Evolutionary conservation across 2,113 vertebrate genomes (phyloP), one percentile per base, ranked within the genome.

Genomic region (Semicossyphus pulcher): DNA sequence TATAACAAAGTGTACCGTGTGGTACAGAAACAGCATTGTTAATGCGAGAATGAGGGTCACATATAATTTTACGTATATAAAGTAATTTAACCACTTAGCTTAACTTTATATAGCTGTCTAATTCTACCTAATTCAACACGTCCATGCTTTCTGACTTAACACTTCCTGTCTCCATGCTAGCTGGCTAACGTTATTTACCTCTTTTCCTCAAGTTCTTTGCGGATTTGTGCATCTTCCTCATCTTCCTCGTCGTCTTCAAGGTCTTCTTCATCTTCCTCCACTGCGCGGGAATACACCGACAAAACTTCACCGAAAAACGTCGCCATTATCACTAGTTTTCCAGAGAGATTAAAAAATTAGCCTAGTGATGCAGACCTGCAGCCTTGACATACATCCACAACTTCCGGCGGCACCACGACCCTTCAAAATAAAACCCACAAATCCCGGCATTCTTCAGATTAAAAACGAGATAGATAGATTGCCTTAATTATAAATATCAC

Each of bases 231-330:
- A 62, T 94, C 93, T 82, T 94, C 94, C 10, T 81, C 76, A 62
- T 94, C 93, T 82, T 94, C 94, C 10, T 94, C 93, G 31, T 92
- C 83, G 68, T 90, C 90, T 0, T 89, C 90, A 1, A 80, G 11
- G 1, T 92, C 91, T 2, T 94, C 91, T 0, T 94, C 92, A 0
- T 93, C 93, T 20, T 94, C 94, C 0, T 94, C 93, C 39, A 94
- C 92, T 4, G 94, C 94, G 53, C 94, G 87, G 10, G 94, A 94
- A 25, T 83, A 93, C 7, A 90, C 90, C 0, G 94, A 93, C 61
- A 94, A 32, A 28, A 94, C 92, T 16, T 94, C 94, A 0, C 94
- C 94, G 26, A 94, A 94, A 86, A 94, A 94, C 8, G 94, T 94
- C 1, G 94, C 94, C 94, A 94, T 94, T 1, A 12, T 42, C 5